Percentiles rank a stretch among this genome's conserved stretches.
phyloP scores from a whole-genome alignment of 2,888 invertebrate genomes.

The Hypolimnas misippus region DNA sequence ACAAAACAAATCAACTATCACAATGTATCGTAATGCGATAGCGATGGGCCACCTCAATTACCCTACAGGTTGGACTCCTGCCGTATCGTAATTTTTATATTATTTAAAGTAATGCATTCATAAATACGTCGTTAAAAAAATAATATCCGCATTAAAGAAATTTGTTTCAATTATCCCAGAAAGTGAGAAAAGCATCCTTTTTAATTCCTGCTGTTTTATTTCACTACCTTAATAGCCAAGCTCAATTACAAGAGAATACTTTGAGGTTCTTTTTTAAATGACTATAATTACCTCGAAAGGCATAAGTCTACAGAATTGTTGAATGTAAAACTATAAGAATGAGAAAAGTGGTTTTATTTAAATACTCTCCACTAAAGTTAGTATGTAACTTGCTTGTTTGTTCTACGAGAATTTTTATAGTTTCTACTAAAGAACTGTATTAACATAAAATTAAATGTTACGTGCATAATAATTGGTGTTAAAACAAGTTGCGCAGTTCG shows the following conservation, averaged over 20 bases:
- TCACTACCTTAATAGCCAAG: conserved; percentile 14
- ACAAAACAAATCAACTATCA: too few relatives aligned
- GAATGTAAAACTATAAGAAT: not conserved
- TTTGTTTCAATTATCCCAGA: not conserved
- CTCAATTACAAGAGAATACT: conserved; percentile 27
- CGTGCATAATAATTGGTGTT: too few relatives aligned
- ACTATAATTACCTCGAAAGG: conserved; percentile 16
- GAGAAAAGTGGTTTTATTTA: not conserved
- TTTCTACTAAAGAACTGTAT: too few relatives aligned
- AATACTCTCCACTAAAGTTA: not conserved
- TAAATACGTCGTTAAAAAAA: too few relatives aligned
- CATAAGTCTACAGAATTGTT: not conserved
- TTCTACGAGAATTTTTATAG: not conserved
- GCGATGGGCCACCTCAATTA: too few relatives aligned
- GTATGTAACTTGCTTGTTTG: not conserved
- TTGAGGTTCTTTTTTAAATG: conserved; percentile 17
- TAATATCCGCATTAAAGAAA: not conserved
- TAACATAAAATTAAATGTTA: too few relatives aligned
- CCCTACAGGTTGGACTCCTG: too few relatives aligned
- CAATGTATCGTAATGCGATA: too few relatives aligned
- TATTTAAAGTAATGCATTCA: too few relatives aligned
- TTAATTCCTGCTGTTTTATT: conserved; percentile 19
- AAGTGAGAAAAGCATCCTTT: conserved; percentile 5
- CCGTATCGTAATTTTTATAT: too few relatives aligned
- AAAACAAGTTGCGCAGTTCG: too few relatives aligned